These are phyloP conservation scores for Drosophila rufa DNA, from an alignment of 1,140 invertebrate genomes.

Conservation along the genomic window DNA sequence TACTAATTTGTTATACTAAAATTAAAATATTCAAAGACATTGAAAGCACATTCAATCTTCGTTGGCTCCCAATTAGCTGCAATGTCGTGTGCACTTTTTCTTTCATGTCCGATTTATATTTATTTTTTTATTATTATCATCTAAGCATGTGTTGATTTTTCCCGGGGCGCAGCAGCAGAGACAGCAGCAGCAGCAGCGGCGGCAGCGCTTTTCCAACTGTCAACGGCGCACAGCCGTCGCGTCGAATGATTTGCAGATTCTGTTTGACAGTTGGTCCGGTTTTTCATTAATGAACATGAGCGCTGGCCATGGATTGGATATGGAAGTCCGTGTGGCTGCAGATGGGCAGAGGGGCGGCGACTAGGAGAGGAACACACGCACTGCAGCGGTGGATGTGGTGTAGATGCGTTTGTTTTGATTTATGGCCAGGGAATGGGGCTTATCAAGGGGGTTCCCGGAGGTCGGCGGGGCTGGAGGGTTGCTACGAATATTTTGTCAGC, in stretches of 20 bases:
- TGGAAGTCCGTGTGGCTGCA: background rate
- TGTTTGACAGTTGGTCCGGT: conserved; percentile 79
- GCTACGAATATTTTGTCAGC: conserved; percentile 41
- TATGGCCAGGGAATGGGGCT: conserved; percentile 43
- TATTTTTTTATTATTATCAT: conserved; percentile 46
- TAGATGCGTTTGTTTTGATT: conserved; percentile 61
- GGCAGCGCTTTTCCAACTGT: conserved; percentile 77
- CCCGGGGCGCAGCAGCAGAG: conserved; percentile 48
- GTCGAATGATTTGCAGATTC: conserved; percentile 81
- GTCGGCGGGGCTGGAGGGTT: conserved; percentile 6
- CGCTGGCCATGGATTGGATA: conserved; percentile 22
- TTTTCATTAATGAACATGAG: conserved; percentile 82
- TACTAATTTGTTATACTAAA: background rate
- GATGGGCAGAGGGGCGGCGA: conserved; percentile 5
- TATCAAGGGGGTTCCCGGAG: conserved; percentile 3
- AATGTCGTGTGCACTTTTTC: conserved; percentile 25
- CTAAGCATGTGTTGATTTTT: conserved; percentile 82
- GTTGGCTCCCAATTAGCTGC: conserved; percentile 10
- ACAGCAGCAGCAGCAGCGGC: conserved; percentile 21
- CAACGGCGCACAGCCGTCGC: conserved; percentile 72
- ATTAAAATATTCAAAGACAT: background rate
- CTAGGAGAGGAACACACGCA: conserved; percentile 68
- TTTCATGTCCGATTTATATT: conserved; percentile 33
- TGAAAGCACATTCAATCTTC: conserved; percentile 28
- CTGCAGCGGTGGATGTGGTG: conserved; percentile 37